Percentiles rank a stretch among this genome's conserved stretches.
phyloP scores from a whole-genome alignment of 2,888 invertebrate genomes.

The Drepanosiphum platanoidis region DNA sequence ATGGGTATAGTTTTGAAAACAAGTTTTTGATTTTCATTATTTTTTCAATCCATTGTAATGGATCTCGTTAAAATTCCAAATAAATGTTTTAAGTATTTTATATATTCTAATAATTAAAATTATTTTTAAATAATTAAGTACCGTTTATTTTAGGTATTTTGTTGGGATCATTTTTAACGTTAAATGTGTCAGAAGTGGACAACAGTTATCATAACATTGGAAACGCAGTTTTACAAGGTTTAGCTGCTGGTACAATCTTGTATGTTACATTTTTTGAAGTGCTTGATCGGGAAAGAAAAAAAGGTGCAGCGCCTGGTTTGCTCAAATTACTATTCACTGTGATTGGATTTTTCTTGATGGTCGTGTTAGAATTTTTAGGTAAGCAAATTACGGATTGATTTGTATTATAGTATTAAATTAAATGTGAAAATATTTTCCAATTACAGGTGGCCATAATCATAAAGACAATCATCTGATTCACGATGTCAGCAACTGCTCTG shows the following conservation, averaged over 20 bases:
- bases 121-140: too few relatives aligned
- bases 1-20: too few relatives aligned
- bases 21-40: too few relatives aligned
- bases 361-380: conserved; percentile 63
- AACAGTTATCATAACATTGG: conserved; percentile 67
- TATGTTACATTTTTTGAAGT: conserved; percentile 71
- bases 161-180: conserved; percentile 69
- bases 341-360: conserved; percentile 64
- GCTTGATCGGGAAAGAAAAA: conserved; percentile 66
- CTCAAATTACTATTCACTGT: conserved; percentile 63
- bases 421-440: neutral
- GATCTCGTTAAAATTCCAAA: too few relatives aligned
- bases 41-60: too few relatives aligned
- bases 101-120: too few relatives aligned
- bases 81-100: too few relatives aligned
- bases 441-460: conserved; percentile 60
- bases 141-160: conserved; percentile 66
- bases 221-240: conserved; percentile 68
- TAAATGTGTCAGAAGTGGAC: conserved; percentile 66
- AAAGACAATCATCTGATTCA: conserved; percentile 67
- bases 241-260: conserved; percentile 70
- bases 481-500: neutral
- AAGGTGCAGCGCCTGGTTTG: conserved; percentile 63
- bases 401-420: conserved; percentile 1
- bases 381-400: neutral